phyloP scores from a whole-genome alignment of 2,888 invertebrate species.

The Aphelenchoides bicaudatus region DNA sequence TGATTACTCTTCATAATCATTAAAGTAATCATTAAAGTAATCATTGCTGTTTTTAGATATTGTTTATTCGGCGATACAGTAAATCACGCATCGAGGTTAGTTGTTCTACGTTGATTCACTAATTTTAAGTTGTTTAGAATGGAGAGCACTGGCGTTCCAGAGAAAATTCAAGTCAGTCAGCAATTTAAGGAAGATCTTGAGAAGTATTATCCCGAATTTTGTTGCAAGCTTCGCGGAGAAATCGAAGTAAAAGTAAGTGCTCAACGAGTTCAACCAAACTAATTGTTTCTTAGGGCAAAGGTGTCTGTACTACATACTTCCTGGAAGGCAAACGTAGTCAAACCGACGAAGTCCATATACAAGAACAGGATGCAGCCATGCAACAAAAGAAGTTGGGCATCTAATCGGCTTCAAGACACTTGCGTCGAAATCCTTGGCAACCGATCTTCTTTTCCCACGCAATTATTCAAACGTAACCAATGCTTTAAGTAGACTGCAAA shows the following conservation, averaged over 20 bases:
- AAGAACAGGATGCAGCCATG: too few relatives aligned
- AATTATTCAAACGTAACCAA: too few relatives aligned
- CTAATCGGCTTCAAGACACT: too few relatives aligned
- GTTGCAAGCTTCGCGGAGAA: slow-evolving; percentile 43
- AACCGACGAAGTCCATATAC: too few relatives aligned
- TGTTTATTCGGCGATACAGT: slow-evolving; percentile 7
- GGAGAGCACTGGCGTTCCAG: slow-evolving; percentile 55
- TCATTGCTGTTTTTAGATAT: too few relatives aligned
- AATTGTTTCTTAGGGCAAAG: slow-evolving; percentile 45
- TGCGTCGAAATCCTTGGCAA: too few relatives aligned
- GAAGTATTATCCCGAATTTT: slow-evolving; percentile 47
- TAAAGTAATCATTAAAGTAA: too few relatives aligned
- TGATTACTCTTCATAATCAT: slow-evolving; percentile 39
- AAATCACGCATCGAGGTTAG: slow-evolving; percentile 41
- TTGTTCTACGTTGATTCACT: slow-evolving; percentile 56
- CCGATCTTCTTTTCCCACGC: too few relatives aligned
- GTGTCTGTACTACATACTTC: slow-evolving; percentile 51
- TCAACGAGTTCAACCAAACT: background rate
- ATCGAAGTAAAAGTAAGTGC: slow-evolving; percentile 49
- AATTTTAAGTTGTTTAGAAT: slow-evolving; percentile 58
- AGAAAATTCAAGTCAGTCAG: slow-evolving; percentile 53
- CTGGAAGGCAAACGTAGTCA: slow-evolving; percentile 39
- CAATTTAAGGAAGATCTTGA: slow-evolving; percentile 34
- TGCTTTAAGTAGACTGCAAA: too few relatives aligned
- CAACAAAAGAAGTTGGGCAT: too few relatives aligned